Evolutionary conservation across 2,113 vertebrate species (phyloP).

Genomic region (Salvator merianae): DNA sequence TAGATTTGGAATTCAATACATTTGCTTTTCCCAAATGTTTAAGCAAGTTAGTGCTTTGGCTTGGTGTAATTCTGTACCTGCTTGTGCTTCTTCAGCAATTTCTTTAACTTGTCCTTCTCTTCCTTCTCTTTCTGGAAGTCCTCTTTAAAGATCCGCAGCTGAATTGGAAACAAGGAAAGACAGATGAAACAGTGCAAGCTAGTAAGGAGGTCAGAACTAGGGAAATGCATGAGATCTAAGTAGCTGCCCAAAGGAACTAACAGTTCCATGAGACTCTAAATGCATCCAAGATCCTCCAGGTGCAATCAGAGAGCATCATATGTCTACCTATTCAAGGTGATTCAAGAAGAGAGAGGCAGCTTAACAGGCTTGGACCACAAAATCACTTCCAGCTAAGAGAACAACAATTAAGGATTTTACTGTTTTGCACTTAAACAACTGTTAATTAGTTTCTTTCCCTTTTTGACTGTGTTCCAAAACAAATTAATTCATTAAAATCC

Average conservation of each 20-base stretch:
- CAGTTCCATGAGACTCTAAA: not conserved
- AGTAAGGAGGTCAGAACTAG: not conserved
- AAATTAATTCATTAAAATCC: not conserved
- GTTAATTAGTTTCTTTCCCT: not conserved
- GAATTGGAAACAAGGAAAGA: slow-evolving; percentile 15
- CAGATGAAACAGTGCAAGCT: rapidly evolving
- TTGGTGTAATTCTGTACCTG: slow-evolving; percentile 75
- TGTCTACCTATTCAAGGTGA: not conserved
- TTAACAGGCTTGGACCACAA: not conserved
- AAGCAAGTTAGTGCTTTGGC: not conserved
- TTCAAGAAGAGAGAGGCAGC: not conserved
- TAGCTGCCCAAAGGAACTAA: not conserved
- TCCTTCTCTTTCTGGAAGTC: slow-evolving; percentile 88
- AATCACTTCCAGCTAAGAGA: not conserved
- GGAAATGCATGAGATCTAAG: not conserved
- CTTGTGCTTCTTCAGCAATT: slow-evolving; percentile 91
- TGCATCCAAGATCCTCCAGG: too few relatives aligned
- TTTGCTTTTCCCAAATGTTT: too few relatives aligned
- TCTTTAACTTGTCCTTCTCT: slow-evolving; percentile 89
- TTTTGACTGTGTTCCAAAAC: not conserved
- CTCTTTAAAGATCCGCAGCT: slow-evolving; percentile 90
- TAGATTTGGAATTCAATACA: not conserved
- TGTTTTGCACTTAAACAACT: not conserved
- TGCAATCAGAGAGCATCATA: not conserved
- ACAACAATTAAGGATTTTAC: too few relatives aligned